phyloP scores from a whole-genome alignment of 2,888 invertebrate genomes.

The Carcina quercana region DNA sequence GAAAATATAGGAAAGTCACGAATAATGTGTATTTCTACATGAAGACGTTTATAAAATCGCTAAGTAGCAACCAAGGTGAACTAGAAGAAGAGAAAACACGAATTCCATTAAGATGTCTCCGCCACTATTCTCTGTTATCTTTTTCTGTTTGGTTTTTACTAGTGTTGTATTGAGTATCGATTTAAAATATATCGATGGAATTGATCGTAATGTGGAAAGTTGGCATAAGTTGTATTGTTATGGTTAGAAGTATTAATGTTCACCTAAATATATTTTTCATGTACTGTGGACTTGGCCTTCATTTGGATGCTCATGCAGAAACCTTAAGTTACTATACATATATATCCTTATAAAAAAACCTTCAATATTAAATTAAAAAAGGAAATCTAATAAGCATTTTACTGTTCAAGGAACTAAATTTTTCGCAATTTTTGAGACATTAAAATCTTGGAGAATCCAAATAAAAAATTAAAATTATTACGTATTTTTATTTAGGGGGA shows the following conservation, averaged over 20 bases:
- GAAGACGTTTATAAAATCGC: too few relatives aligned
- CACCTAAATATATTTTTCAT: not conserved
- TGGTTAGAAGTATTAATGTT: too few relatives aligned
- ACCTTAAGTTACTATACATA: not conserved
- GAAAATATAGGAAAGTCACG: too few relatives aligned
- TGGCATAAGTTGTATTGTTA: too few relatives aligned
- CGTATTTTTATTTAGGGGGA: too few relatives aligned
- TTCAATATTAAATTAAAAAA: not conserved
- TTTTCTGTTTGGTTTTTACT: conserved; percentile 32
- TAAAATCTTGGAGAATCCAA: too few relatives aligned
- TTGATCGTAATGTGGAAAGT: not conserved
- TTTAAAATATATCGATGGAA: not conserved
- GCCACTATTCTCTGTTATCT: conserved; percentile 37
- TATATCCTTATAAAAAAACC: not conserved
- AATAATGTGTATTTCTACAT: too few relatives aligned
- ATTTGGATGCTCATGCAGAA: not conserved
- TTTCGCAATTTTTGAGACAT: too few relatives aligned
- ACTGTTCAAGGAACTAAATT: too few relatives aligned
- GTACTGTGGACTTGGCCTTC: not conserved
- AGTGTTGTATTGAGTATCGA: conserved; percentile 23
- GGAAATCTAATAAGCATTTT: too few relatives aligned
- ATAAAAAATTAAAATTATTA: too few relatives aligned
- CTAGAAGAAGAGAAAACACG: conserved; percentile 31
- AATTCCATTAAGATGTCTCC: conserved; percentile 47
- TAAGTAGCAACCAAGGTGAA: too few relatives aligned